Base-by-base conservation (phyloP, 2,888 invertebrate genomes). In the Tenthredo notha region DNA sequence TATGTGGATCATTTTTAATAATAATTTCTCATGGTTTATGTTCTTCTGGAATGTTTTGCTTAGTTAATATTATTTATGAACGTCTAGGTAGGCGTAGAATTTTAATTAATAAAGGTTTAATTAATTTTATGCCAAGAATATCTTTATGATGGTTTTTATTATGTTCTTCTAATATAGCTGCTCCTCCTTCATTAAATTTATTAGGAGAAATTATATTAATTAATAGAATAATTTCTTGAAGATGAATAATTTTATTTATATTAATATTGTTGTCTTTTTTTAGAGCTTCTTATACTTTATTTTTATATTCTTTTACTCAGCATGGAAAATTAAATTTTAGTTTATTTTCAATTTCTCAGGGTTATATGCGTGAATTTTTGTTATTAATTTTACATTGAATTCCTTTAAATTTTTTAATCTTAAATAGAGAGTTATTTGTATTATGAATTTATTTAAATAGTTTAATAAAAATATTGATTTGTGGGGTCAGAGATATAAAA, bases 381-480 rank as follows among this genome's bases (percentile, higher is more conserved):
- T 91, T 95, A 89, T 94, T 96, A 93, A 90, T 95, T 89, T 93
- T 96, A 90, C 95, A 96, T 95, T 95, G 95, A 93, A 91, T 96
- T 87, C 95, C 95, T 89, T 94, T 96, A 94, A 96, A 95, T 95
- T 91, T 96, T 89, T 91, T 95, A 92, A 92, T 96, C 94, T 92
- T 96, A 91, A 95, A 94, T 25, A 40, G 12, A 33, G 80, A 82
- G 18, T 29, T 84, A 50, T 65, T 84, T 37, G 15, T 25, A 4
- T 10, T 74, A 10, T 84, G 43, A 40, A 54, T 93, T 94, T 94
- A 93, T 94, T 95, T 95, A 95, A 95, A 94, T 96, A 96, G 95
- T 96, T 96, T 95, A 95, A 94, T 40, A 88, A 95, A 95, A 96
- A 96, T 95, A 93, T 95, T 95, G 95, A 95, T 95, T 96, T 96